phyloP scores from a whole-genome alignment of 2,113 vertebrate genomes.

The Cochlearius cochlearius region DNA sequence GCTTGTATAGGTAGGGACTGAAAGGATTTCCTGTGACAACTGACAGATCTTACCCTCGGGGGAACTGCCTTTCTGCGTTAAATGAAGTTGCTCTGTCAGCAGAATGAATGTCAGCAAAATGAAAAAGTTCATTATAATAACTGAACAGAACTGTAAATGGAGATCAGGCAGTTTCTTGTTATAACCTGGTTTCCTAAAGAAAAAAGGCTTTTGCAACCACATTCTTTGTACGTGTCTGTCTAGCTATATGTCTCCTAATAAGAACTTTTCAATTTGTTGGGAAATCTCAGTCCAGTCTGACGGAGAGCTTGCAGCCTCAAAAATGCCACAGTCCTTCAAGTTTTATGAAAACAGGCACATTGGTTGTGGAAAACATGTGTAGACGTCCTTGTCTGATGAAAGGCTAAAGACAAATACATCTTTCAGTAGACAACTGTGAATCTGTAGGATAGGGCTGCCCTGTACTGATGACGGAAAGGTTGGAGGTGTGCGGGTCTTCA shows the following conservation, averaged over 20 bases:
- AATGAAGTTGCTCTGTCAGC: conserved; percentile 21
- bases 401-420: neutral
- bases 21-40: neutral
- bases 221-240: neutral
- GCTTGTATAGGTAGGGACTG: neutral
- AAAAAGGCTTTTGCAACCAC: neutral
- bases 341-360: neutral
- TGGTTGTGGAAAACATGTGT: neutral
- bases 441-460: neutral
- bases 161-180: neutral
- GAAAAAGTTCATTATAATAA: neutral
- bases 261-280: neutral
- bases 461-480: neutral
- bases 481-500: rapidly evolving
- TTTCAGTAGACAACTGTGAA: neutral
- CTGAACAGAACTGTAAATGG: neutral
- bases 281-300: neutral
- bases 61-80: neutral
- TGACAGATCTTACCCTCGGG: neutral
- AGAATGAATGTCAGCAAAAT: conserved; percentile 5
- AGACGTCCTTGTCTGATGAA: neutral
- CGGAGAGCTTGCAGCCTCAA: neutral
- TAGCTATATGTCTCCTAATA: neutral
- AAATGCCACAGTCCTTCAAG: neutral
- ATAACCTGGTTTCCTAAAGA: neutral